phyloP scores from a whole-genome alignment of 2,888 invertebrate species.

The Maniola hyperantus region DNA sequence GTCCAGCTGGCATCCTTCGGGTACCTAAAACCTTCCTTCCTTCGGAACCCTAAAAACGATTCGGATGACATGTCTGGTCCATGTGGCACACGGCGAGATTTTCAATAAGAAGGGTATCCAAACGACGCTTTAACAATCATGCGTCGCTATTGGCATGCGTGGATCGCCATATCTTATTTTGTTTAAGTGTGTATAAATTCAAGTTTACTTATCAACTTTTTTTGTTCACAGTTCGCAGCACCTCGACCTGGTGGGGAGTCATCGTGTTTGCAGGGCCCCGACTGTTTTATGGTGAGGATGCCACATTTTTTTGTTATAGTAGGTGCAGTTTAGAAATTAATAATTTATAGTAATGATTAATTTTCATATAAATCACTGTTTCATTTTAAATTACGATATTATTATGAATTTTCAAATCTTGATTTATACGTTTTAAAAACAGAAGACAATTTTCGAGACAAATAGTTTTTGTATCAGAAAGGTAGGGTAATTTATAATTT shows the following conservation, averaged over 20 bases:
- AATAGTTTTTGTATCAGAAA: too few relatives aligned
- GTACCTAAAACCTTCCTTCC: too few relatives aligned
- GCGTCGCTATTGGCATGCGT: slow-evolving; percentile 21
- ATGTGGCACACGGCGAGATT: neutral
- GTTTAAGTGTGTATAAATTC: slow-evolving; percentile 32
- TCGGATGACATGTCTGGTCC: neutral
- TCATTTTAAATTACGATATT: neutral
- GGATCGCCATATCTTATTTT: slow-evolving; percentile 25
- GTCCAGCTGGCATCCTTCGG: too few relatives aligned
- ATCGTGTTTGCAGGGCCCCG: slow-evolving; percentile 86
- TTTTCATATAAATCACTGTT: slow-evolving; percentile 8
- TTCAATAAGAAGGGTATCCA: slow-evolving; percentile 6
- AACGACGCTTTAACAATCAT: slow-evolving; percentile 17
- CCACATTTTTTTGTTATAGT: slow-evolving; percentile 24
- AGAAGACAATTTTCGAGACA: too few relatives aligned
- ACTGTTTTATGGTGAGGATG: slow-evolving; percentile 87
- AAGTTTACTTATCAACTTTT: slow-evolving; percentile 54
- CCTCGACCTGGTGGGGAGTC: slow-evolving; percentile 85
- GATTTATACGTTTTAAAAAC: neutral
- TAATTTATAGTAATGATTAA: slow-evolving; percentile 26
- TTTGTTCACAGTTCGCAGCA: slow-evolving; percentile 85
- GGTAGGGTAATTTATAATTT: too few relatives aligned
- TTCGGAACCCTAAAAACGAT: neutral
- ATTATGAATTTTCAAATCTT: neutral
- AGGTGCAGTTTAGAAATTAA: slow-evolving; percentile 28